Base-by-base conservation (phyloP, 2,113 vertebrate genomes). In the Bucco capensis region DNA sequence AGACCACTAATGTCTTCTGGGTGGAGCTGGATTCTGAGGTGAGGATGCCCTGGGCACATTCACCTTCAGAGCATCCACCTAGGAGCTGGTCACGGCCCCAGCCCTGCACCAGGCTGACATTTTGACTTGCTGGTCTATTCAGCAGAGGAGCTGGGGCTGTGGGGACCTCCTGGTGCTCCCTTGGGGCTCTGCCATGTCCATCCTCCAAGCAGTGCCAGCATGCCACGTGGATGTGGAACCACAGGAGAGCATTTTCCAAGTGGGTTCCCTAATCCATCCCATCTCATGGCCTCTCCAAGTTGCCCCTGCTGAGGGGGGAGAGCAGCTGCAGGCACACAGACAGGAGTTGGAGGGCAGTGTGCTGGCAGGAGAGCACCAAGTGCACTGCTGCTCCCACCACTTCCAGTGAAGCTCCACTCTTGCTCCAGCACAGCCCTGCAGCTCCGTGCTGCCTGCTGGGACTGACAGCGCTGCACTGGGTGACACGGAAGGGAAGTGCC, bases 381-480 rank as follows among this genome's bases (percentile, higher is more conserved):
- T 14, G 51, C 23, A 7, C 44, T 3, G 1, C 42, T 3, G 21
- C 33, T 70, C 18, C 16, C 3, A 0, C 84, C 1, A 1, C 77
- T 89, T 75, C 74, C 40, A 18, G 16, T 65, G 79, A 87, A 92
- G 44, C 30, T 60, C 80, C 15, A 1, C 6, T 13, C 57, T 71
- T 80, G 62, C 73, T 37, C 33, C 0, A 0, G 21, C 46, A 46
- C 0, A 58, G 33, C 58, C 49, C 22, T 15, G 0, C 6, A 7
- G 51, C 88, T 7, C 27, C 1, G 0, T 40, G 72, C 60, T 81
- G 38, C 60, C 28, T 0, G 0, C 1, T 5, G 18, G 72, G 47
- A 27, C 37, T 23, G 6, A 8, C 51, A 11, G 72, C 22, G 3
- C 21, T 30, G n/a, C 0, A 0, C 35, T 0, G 21, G 33, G 13